phyloP scores from a whole-genome alignment of 2,113 vertebrate species.

The Antechinus stuartii region DNA sequence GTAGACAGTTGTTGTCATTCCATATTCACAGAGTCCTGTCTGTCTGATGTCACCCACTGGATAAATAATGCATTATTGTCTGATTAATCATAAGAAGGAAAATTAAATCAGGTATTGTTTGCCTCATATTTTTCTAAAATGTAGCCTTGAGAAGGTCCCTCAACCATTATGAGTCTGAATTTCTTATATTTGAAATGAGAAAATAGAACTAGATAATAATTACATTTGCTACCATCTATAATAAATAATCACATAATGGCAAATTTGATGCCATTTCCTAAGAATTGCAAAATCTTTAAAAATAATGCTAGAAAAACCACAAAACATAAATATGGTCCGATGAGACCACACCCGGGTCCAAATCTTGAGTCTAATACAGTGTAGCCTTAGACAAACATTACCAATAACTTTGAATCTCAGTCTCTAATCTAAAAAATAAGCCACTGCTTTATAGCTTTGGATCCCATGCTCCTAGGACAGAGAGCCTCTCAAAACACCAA shows the following conservation, averaged over 20 bases:
- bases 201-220: background rate
- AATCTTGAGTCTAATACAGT: background rate
- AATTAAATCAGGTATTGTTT: slow-evolving; percentile 4
- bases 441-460: background rate
- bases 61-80: background rate
- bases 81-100: background rate
- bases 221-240: background rate
- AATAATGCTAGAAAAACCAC: background rate
- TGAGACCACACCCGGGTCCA: background rate
- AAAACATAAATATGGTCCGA: background rate
- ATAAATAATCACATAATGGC: background rate
- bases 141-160: background rate
- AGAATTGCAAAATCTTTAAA: background rate
- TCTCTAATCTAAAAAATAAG: background rate
- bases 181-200: background rate
- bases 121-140: background rate
- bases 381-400: background rate
- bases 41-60: background rate
- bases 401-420: background rate
- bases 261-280: background rate
- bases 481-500: background rate
- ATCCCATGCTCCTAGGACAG: background rate
- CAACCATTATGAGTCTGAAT: background rate
- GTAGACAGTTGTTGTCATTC: background rate
- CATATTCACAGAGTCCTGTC: background rate